Conservation (phyloP, 2,888 invertebrate genomes). For the Apantesis nais region DNA sequence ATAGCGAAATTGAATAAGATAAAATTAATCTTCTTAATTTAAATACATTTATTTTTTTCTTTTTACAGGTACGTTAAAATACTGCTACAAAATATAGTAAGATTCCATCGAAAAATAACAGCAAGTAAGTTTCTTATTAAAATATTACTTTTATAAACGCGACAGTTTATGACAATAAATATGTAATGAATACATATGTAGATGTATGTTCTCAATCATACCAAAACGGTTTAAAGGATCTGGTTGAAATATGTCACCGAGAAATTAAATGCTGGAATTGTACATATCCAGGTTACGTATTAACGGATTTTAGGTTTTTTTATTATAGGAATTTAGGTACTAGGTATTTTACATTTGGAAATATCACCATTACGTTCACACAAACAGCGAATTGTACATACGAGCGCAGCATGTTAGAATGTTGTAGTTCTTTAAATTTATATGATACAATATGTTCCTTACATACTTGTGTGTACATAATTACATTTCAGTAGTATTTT, state of each 20-base stretch:
- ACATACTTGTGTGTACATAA: no score
- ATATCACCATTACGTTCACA: no score
- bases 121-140: background rate
- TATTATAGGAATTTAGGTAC: no score
- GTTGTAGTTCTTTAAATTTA: no score
- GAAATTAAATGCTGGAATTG: background rate
- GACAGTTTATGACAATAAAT: background rate
- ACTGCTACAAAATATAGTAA: background rate
- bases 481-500: no score
- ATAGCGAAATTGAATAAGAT: background rate
- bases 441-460: no score
- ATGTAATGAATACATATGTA: background rate
- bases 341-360: no score
- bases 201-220: background rate
- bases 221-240: background rate
- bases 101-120: background rate
- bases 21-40: background rate
- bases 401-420: no score
- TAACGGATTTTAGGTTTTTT: no score
- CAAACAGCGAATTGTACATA: no score
- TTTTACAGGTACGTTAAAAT: slow-evolving; percentile 10
- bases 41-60: background rate
- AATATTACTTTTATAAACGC: background rate
- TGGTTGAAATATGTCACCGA: background rate
- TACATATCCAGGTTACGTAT: no score